phyloP scores from a whole-genome alignment of 2,113 vertebrate genomes.

The Pteruthius melanotis region DNA sequence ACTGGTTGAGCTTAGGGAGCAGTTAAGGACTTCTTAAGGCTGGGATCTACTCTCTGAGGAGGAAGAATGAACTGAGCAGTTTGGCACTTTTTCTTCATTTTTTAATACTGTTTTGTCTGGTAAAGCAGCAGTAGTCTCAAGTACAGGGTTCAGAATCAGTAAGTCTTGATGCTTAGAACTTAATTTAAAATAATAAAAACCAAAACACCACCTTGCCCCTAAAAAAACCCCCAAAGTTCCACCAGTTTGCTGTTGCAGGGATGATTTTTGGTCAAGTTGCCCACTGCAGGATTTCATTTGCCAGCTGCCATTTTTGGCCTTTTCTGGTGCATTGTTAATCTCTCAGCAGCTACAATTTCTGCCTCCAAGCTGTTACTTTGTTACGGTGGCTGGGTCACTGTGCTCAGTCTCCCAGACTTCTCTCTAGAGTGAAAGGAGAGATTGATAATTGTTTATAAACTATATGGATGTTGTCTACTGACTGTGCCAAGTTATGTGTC shows the following conservation, averaged over 20 bases:
- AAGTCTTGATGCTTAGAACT: neutral
- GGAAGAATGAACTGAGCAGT: neutral
- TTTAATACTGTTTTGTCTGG: neutral
- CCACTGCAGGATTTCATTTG: neutral
- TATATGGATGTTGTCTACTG: neutral
- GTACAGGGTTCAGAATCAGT: neutral
- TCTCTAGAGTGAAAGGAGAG: neutral
- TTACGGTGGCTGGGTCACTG: neutral
- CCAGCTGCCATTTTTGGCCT: neutral
- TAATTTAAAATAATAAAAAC: neutral
- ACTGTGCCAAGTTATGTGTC: neutral
- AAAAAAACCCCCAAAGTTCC: rapidly evolving
- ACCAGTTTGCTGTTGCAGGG: neutral
- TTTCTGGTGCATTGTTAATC: neutral
- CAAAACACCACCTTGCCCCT: neutral
- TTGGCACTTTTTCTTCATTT: neutral
- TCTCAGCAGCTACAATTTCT: neutral
- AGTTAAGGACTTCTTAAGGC: neutral
- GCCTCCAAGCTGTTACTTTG: neutral
- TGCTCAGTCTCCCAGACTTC: neutral
- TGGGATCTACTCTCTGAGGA: neutral
- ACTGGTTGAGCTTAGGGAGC: neutral
- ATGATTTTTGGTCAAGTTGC: neutral
- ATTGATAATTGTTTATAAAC: neutral
- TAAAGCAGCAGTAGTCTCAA: neutral